Evolutionary conservation across 2,888 invertebrate genomes (phyloP), one percentile per base, ranked within the genome.

Genomic region (Formica aserva): DNA sequence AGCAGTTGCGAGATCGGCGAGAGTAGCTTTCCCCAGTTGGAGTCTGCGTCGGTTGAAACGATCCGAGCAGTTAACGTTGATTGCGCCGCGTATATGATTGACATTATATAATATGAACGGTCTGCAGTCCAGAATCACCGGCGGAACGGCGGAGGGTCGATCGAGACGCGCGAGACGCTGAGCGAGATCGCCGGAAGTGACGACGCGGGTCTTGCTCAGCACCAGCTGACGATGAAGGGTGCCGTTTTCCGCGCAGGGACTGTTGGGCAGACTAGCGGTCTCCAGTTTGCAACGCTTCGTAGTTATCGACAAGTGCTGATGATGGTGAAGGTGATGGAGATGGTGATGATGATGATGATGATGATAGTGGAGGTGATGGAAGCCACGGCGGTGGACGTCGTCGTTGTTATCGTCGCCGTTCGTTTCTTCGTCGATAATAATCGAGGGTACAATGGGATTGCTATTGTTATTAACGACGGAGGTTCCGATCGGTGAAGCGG

Each of bases 41-140:
- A 97, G 94, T 41, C 97, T 95, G 87, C 96, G 95, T 83, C 97
- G 95, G 93, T 97, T 97, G 93, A 97, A 96, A 67, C 97, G 95
- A 93, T 97, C 97, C 52, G 96, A 96, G 92, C 97, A 97, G 94
- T 97, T 97, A 86, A 97, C 96, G 94, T 97, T 97, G 91, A 97
- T 96, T 35, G 97, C 96, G 57, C 97, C 97, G 82, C 95, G 95
- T 87, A 97, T 96, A 94, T 97, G 97, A 92, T 96, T 96, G 87
- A 96, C 95, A 93, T 97, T 97, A 95, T 96, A 97, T 83, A 96
- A 96, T 88, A 97, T 96, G 94, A 97, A 97, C 1, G 97, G 96
- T 66, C 97, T 95, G 93, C 97, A 97, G 93, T 97, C 97, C 75
- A 97, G 93, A 9, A 97, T 93, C 22, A 97, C 95, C 0, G 89